Evolutionary conservation across 2,113 vertebrate species (phyloP), one percentile per base, ranked within the genome.

Genomic region (Sebastes fasciatus): DNA sequence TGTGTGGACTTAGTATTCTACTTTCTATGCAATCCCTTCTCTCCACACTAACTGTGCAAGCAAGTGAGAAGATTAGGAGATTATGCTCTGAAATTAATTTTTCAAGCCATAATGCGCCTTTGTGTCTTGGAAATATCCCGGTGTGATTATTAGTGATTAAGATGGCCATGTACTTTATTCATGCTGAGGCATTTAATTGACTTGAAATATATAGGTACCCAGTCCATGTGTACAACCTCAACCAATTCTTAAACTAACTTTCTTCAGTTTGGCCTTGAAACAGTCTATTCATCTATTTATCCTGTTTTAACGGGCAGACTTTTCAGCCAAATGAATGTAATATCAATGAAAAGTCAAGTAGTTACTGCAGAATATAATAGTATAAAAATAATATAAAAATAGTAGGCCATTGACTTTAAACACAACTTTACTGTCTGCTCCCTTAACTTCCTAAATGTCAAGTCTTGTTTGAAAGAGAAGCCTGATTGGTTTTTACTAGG

Each of bases 31-130:
- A 5, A 1, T 16, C 42, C n/a, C 12, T 46, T 73, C 14, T 52
- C n/a, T 3, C 26, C 80, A 70, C 40, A 40, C 62, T 43, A 34
- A 1, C 65, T 76, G 49, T 60, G 34, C 45, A 0, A 51, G 34
- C 45, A 0, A 51, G 57, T 40, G 66, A 88, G 74, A 23, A 76
- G 70, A 84, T 90, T 74, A 85, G 14, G 9, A 87, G 85, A 85
- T 83, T 84, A 88, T 3, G 9, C 26, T 17, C 34, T 51, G 49
- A 73, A 78, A 69, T 88, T 9, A 4, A 16, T 42, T 68, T 65
- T 63, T 82, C 11, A 42, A 64, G 16, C 42, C 51, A 34, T 67
- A 73, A 63, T 40, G 42, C 2, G 2, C 8, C 23, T 52, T 69
- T 69, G 61, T 67, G 42, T n/a, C 49, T 62, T 65, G 23, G 61